phyloP scores from a whole-genome alignment of 1,140 invertebrate genomes.

The Zaprionus davidi region DNA sequence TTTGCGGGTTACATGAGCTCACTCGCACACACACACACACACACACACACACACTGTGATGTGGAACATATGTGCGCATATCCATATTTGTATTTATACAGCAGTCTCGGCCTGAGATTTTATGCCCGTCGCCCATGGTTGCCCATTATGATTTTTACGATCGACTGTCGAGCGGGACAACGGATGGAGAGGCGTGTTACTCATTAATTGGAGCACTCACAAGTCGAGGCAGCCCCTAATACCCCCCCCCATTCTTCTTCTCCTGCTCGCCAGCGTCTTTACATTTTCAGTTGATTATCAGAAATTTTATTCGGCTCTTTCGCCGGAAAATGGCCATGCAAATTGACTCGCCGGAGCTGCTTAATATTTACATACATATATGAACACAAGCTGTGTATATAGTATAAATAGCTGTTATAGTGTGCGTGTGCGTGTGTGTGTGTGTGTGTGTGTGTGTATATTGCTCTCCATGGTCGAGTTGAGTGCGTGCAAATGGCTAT shows the following conservation, averaged over 20 bases:
- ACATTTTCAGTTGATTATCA: constrained; percentile 34
- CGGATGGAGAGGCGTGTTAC: constrained; percentile 16
- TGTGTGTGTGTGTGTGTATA: background rate
- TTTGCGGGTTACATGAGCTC: constrained; percentile 1
- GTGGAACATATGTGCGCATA: constrained; percentile 12
- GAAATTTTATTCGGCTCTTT: constrained; percentile 31
- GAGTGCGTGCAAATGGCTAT: constrained; percentile 47
- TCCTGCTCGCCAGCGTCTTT: constrained; percentile 8
- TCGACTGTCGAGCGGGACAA: constrained; percentile 6
- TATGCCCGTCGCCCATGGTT: constrained; percentile 35
- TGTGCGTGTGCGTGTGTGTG: background rate
- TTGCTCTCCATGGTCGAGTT: constrained; percentile 18
- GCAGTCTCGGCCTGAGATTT: constrained; percentile 37
- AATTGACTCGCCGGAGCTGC: constrained; percentile 30
- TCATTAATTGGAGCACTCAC: constrained; percentile 39
- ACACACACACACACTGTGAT: background rate
- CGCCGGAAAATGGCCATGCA: constrained; percentile 19
- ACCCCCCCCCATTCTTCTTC: background rate
- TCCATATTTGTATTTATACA: constrained; percentile 22
- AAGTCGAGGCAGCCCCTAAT: background rate
- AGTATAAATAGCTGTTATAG: background rate
- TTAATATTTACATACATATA: constrained; percentile 31
- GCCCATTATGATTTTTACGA: constrained; percentile 47
- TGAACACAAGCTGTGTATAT: background rate
- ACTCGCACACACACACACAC: background rate